Percentiles rank a stretch among this genome's conserved stretches.
Conservation (phyloP, 2,888 invertebrate species). For the Sarcophaga rosellei region DNA sequence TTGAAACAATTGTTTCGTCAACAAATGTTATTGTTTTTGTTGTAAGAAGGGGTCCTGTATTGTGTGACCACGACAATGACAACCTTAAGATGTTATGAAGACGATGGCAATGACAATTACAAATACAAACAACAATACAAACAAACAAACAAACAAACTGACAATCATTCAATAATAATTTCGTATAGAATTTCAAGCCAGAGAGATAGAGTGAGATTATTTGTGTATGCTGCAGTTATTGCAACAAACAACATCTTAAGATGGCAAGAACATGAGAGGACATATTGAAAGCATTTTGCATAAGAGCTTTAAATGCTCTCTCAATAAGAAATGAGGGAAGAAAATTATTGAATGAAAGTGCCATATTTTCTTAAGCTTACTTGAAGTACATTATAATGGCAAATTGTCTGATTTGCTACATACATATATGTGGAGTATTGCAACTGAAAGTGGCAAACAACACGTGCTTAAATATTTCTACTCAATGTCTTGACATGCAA, state of each 20-base stretch:
- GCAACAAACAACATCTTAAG: slow-evolving; percentile 15
- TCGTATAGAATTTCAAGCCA: slow-evolving; percentile 8
- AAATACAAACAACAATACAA: too few species aligned
- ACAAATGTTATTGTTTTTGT: slow-evolving; percentile 56
- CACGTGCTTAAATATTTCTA: slow-evolving; percentile 57
- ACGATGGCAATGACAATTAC: neutral
- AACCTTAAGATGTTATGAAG: slow-evolving; percentile 10
- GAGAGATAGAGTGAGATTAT: neutral
- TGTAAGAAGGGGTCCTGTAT: slow-evolving; percentile 13
- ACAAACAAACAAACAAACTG: neutral
- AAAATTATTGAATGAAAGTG: neutral
- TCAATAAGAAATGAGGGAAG: neutral
- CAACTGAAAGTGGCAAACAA: slow-evolving; percentile 67
- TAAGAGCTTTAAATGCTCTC: slow-evolving; percentile 39
- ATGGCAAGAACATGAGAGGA: slow-evolving; percentile 27
- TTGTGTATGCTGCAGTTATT: slow-evolving; percentile 28
- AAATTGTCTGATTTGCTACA: slow-evolving; percentile 6
- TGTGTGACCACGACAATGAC: slow-evolving; percentile 37
- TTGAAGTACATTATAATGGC: slow-evolving; percentile 47
- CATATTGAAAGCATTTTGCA: slow-evolving; percentile 53
- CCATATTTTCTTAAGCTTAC: slow-evolving; percentile 29
- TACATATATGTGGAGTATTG: neutral
- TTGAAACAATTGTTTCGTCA: slow-evolving; percentile 57
- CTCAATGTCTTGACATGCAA: neutral
- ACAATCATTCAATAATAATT: slow-evolving; percentile 22